Percentiles rank a stretch among this genome's conserved stretches.
Conservation (phyloP, 2,113 vertebrate species). For the Peucedramus taeniatus region DNA sequence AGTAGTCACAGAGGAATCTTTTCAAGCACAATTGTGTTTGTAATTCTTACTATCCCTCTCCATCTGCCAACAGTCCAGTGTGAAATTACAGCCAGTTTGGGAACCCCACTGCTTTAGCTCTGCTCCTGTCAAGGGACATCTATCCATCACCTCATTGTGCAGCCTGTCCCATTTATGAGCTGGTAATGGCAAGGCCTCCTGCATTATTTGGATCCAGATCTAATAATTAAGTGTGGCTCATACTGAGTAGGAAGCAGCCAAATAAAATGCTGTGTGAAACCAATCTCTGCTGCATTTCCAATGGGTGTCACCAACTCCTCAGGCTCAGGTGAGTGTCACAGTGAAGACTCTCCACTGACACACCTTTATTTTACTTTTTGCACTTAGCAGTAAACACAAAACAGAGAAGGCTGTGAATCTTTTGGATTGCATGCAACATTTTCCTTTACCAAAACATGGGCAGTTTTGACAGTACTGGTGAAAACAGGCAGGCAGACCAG, state of each 20-base stretch:
- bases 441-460: neutral
- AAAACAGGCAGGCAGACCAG: neutral
- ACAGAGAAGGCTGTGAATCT: neutral
- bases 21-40: conserved; percentile 10
- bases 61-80: neutral
- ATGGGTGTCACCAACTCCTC: neutral
- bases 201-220: neutral
- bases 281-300: neutral
- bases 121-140: conserved; percentile 6
- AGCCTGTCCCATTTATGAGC: neutral
- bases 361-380: neutral
- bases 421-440: neutral
- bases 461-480: neutral
- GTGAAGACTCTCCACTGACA: neutral
- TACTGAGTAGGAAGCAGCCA: neutral
- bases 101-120: conserved; percentile 9
- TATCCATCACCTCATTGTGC: conserved; percentile 15
- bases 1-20: neutral
- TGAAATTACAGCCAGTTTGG: conserved; percentile 65
- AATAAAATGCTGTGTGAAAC: neutral
- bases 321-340: neutral
- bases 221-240: neutral
- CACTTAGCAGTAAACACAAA: neutral
- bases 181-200: conserved; percentile 3
- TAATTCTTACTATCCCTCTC: neutral